Base-by-base conservation (phyloP, 2,113 vertebrate genomes). In the Prunella fulvescens region DNA sequence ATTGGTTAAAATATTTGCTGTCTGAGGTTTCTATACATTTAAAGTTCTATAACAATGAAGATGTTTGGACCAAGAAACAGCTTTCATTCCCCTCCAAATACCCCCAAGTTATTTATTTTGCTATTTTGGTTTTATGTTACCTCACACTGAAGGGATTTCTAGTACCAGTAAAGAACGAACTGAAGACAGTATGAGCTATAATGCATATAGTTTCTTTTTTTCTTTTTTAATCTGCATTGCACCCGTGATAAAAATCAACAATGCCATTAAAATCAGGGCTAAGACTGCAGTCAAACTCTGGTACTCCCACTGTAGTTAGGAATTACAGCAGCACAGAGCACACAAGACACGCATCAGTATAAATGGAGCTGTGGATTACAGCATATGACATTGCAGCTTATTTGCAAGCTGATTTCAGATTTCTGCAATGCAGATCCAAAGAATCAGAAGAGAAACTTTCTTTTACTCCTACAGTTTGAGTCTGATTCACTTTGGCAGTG, bases 41-140 rank as follows among this genome's bases (percentile, higher is more conserved):
- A 67, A 83, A 93, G 47, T 67, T 92, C 74, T 60, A 8, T 60
- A 86, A 93, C 51, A 78, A 42, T 47, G 26, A 72, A 95, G 64
- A 28, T 51, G 39, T 94, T 94, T 69, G 42, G 53, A 97, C 62
- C 51, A 92, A 97, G 84, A 96, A 86, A 60, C 47, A 95, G 62
- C 65, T 92, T 97, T 88, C 57, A 82, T 89, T 95, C 50, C 72
- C 42, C 19, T 91, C 48, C 73, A 95, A 92, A 96, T 39, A 92
- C 66, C 50, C 62, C 47, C 7, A 39, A 90, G 82, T 93, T 95
- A 92, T 97, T 96, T 97, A 92, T 96, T 97, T 97, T 92, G 67
- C 44, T 94, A 48, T 85, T 96, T 97, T 92, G 76, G n/a, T 88
- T 95, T 95, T 96, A 93, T 81, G 71, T 93, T 79, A 83, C 40